Evolutionary conservation across 2,113 vertebrate genomes (phyloP).

Genomic region (Circaetus cinerascens): DNA sequence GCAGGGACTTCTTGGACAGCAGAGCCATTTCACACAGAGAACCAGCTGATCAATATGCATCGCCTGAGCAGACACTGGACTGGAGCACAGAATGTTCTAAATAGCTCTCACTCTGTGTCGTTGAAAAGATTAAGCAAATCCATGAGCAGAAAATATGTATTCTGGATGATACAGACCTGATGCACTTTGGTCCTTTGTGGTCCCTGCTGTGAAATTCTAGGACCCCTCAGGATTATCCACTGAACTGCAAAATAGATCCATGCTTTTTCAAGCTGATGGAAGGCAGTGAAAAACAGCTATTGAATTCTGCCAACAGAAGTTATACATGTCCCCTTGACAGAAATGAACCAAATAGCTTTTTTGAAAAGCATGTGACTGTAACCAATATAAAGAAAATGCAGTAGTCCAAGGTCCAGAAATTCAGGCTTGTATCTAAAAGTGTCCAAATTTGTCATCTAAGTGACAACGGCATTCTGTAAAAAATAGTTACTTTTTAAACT

Average conservation of each 20-base stretch:
- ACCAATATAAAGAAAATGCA: neutral
- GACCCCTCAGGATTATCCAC: neutral
- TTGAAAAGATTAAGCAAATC: slow-evolving; percentile 46
- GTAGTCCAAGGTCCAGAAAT: neutral
- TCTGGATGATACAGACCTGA: neutral
- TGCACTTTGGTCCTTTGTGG: neutral
- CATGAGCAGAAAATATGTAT: slow-evolving; percentile 10
- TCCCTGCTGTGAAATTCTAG: neutral
- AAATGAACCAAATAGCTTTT: neutral
- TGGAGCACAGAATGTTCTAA: neutral
- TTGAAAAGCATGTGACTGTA: neutral
- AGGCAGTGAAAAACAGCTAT: neutral
- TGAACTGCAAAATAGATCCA: neutral
- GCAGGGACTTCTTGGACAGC: neutral
- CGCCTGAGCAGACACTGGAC: neutral
- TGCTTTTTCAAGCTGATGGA: neutral
- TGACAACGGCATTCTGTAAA: neutral
- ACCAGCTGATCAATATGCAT: neutral
- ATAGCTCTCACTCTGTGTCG: neutral
- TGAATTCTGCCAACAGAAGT: neutral
- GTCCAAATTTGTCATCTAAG: neutral
- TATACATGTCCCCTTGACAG: neutral
- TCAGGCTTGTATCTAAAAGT: neutral
- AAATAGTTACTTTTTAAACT: neutral
- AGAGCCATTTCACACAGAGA: neutral